Evolutionary conservation across 2,888 invertebrate species (phyloP), one percentile per base, ranked within the genome.

Genomic region (Hyposoter dolosus): DNA sequence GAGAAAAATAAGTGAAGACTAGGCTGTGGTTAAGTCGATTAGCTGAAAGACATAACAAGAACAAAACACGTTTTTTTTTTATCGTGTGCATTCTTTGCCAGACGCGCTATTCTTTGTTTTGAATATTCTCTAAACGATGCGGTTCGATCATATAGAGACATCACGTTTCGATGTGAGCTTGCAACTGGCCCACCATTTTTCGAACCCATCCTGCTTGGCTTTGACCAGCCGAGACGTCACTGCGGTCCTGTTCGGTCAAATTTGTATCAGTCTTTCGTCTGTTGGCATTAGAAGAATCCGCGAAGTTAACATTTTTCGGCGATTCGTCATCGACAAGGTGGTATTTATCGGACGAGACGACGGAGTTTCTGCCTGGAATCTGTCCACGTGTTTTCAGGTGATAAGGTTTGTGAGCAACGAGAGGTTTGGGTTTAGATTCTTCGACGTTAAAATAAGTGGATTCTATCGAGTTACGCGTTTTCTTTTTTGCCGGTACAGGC

Each of bases 181-280:
- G 94, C 65, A 94, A 84, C 82, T 94, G 94, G 32, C 93, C 93
- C 10, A 94, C 94, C 86, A 94, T 94, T 88, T 92, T 94, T 32
- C 92, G 90, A 0, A 94, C 94, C 94, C 94, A 94, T 6, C 94
- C 94, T 0, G 92, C 92, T 76, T 93, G 93, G 88, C 94, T 94
- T 76, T 94, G 94, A 0, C 94, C 94, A 1, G 92, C 92, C 2
- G 94, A 94, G 45, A 94, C 90, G 66, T 94, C 94, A 15, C 92
- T 92, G 9, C 87, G 90, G 1, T 92, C 92, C 6, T 60, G 60
- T 60, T 90, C 90, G 0, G 32, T 69, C 28, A 35, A 45, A 9
- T 60, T 45, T 4, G 56, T 60, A 17, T 65, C 50, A 69, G 71
- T 82, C 40, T 79, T 85, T 15, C 47, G 17, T 65, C n/a, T 23